Evolutionary conservation across 1,140 invertebrate species (phyloP), one percentile per base, ranked within the genome.

Genomic region (Ostrea edulis): DNA sequence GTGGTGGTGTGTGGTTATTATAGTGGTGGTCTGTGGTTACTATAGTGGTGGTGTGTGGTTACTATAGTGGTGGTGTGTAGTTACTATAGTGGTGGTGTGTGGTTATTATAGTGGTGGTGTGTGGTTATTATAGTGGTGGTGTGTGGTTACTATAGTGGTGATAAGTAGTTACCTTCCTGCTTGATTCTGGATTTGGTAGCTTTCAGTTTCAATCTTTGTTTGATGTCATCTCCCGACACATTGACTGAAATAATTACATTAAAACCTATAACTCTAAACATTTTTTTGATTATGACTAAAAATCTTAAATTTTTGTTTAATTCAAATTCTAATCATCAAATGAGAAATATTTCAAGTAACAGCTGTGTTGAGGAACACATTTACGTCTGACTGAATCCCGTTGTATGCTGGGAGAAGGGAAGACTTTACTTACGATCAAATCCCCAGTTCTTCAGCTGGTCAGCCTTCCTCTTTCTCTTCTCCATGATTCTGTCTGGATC

Each of bases 401-500:
- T 29, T 4, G 14, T 8, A 81, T 81, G 25, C 17, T 52, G 82
- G 29, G 52, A 9, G 20, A 83, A 83, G 62, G 1, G 82, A 9
- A 35, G 11, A 17, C 4, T 52, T 22, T 5, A 90, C 87, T 87
- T 82, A 90, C 87, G 51, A 58, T 87, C 88, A 17, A 90, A 81
- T 14, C 86, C 85, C 11, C 58, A 87, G 71, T 68, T 84, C 25
- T 85, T 89, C 52, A 89, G 51, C 55, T 87, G 86, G 52, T 90
- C 90, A 62, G 90, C 92, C 86, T 94, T 94, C n/a, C 93, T 89
- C 83, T 93, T 94, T 51, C 93, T 91, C 83, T 94, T 94, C 62
- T 93, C 93, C 58, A 91, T 87, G 44, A 94, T 92, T 86, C 92
- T 90, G 85, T 94, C 93, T 71, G 93, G 93, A 91, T 94, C 93